Base-by-base conservation (phyloP, 2,888 invertebrate species). In the Amorpha juglandis region DNA sequence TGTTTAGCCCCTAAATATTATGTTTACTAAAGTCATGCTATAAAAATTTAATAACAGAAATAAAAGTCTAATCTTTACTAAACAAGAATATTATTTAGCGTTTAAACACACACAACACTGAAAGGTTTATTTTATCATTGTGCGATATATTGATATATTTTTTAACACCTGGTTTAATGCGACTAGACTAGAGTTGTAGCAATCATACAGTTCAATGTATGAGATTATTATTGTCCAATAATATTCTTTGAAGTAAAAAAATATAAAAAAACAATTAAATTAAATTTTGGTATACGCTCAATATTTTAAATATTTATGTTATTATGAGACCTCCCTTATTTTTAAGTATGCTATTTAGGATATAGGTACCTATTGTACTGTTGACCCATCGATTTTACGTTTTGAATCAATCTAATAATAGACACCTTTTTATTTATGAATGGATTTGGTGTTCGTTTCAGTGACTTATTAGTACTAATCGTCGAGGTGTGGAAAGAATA, bases 401-500 rank as follows among this genome's bases (percentile, higher is more conserved):
- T 58, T 53, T 33, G 33, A 33, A 33, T 53, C 53, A 14, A 33
- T 53, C 8, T 35, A 21, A 33, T 53, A n/a, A 33, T 7, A 33
- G 33, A 53, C 53, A 53, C 53, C 53, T 45, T 63, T 9, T 38
- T 63, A 45, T 27, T 33, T 47, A 27, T 14, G n/a, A 47, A 21
- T 47, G 27, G 47, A 62, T 63, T 47, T 63, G 47, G 53, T 52
- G 42, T 47, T 55, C 21, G 12, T 64, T 64, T 55, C 53, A 53
- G 45, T 64, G 64, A 53, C 58, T 38, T 58, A 55, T 55, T 55
- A 55, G n/a, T 45, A 64, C 27, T 55, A 55, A 55, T 64, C n/a
- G 45, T 64, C 19, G 33, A 48, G n/a, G 19, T 33, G 35, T 52
- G 27, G 48, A 62, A 50, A 48, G n/a, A 58, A 62, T 67, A 42